Evolutionary conservation across 2,797 vertebrate genomes (phyloP), one percentile per base, ranked within the genome.

Genomic region (Hoplostethus atlanticus): DNA sequence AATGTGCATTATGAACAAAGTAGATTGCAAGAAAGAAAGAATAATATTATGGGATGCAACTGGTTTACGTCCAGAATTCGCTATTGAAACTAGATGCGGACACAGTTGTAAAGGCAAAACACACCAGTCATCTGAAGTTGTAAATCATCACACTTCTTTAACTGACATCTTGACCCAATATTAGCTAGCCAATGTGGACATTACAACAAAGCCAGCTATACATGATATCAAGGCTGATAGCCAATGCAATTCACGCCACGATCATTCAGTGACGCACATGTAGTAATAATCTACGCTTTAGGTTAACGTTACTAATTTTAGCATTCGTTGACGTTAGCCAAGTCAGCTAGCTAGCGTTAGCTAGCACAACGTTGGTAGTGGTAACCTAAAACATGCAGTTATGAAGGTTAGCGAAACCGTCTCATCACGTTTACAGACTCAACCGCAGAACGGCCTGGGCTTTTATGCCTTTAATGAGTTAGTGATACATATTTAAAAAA

Each of bases 361-460:
- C 55, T 67, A 63, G 36, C 60, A 2, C 78, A 88, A 87, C 90
- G 87, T 91, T 89, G 48, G 17, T 69, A 65, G 48, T 31, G 36
- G 10, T 7, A 52, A 56, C 47, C 6, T 34, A 21, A 36, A 54
- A 25, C 16, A 25, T 28, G 30, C 2, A 34, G 25, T 1, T 34
- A 12, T n/a, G 16, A 68, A 21, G 51, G 11, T 15, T 7, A 15
- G 59, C 2, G 1, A 34, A 51, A 50, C 15, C 46, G 13, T 28
- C 10, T 7, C 11, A 2, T 34, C n/a, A 21, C 5, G 28, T 10
- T 6, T 21, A 3, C 1, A 64, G 1, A 15, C 9, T 4, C 2
- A 28, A 2, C 9, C 28, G 15, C 40, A 10, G 2, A 40, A 38
- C 11, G 11, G 13, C 42, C 11, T 13, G 11, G 4, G 11, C 12